These are phyloP conservation scores for Tipula lateralis DNA, from an alignment of 2,888 invertebrate genomes.

Conservation along the genomic window DNA sequence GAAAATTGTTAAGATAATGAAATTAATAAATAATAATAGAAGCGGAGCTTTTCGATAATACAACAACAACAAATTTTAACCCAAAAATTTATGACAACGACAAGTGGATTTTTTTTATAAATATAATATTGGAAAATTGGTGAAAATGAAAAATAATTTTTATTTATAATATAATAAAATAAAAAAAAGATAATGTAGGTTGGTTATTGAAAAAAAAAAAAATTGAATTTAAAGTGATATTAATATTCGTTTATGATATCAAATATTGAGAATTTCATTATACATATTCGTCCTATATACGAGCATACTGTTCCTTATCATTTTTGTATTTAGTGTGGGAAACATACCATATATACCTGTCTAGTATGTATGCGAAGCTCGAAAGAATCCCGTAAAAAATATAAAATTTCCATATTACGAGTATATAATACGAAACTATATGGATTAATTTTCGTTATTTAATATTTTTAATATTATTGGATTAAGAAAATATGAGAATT, in stretches of 20 bases:
- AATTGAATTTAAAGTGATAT: slow-evolving; percentile 11
- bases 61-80: background rate
- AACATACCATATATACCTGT: background rate
- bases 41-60: background rate
- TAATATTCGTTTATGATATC: slow-evolving; percentile 1
- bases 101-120: background rate
- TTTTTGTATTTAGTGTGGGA: background rate
- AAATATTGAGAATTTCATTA: slow-evolving; percentile 14
- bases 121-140: background rate
- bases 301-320: background rate
- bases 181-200: background rate
- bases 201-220: background rate
- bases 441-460: slow-evolving; percentile 11
- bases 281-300: background rate
- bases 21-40: background rate
- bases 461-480: slow-evolving; percentile 19
- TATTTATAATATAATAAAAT: background rate
- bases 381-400: background rate
- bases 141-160: background rate
- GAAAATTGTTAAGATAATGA: slow-evolving; percentile 19
- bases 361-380: background rate
- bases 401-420: background rate
- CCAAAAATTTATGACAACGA: slow-evolving; percentile 15
- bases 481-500: slow-evolving; percentile 19
- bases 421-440: background rate